Evolutionary conservation across 2,113 vertebrate genomes (phyloP).

Genomic region (Leptobrachium leishanense): DNA sequence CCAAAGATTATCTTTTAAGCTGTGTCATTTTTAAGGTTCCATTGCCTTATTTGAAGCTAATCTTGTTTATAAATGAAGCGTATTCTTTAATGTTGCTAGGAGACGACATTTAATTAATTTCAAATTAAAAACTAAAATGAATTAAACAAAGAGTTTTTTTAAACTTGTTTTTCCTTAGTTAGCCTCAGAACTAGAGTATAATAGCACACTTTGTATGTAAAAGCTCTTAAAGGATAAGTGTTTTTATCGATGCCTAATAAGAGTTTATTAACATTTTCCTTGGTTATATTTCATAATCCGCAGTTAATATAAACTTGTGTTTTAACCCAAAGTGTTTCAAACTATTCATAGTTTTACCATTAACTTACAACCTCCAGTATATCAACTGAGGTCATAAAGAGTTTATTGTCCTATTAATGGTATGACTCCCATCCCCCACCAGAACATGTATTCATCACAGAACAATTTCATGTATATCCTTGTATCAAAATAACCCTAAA

Average conservation of each 20-base stretch:
- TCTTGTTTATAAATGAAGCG: no score
- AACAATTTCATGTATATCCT: constrained; percentile 14
- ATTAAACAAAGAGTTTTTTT: not conserved
- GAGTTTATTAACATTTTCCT: no score
- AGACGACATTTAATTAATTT: no score
- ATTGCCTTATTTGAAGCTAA: no score
- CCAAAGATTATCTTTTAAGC: no score
- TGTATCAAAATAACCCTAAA: constrained; percentile 25
- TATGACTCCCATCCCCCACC: not conserved
- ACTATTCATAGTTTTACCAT: not conserved
- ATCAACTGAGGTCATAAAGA: constrained; percentile 1
- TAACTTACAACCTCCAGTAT: not conserved
- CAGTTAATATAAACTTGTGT: not conserved
- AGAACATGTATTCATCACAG: constrained; percentile 10
- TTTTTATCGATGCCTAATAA: no score
- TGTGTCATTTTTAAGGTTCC: no score
- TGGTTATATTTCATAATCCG: no score
- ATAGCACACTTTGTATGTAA: no score
- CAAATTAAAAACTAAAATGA: not conserved
- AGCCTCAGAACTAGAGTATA: no score
- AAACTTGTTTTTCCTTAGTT: not conserved
- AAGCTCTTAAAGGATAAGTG: no score
- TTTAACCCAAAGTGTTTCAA: not conserved
- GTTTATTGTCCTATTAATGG: constrained; percentile 9
- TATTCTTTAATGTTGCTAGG: no score